Percentiles rank a stretch among this genome's conserved stretches.
These are phyloP conservation scores for Phorcus lineatus DNA, from an alignment of 2,888 invertebrate genomes.

Conservation along the genomic window DNA sequence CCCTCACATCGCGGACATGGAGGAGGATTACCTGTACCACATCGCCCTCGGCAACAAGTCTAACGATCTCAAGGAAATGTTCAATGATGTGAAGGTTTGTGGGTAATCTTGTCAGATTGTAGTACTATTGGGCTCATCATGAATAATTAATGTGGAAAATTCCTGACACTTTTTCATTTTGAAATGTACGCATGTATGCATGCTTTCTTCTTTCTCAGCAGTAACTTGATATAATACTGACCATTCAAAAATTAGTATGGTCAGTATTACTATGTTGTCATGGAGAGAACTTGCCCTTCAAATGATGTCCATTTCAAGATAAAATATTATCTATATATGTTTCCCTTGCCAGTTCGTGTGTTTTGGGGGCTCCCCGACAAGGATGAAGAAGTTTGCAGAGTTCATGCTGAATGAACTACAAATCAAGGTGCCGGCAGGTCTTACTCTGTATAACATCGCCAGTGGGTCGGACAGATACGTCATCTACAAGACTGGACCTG, in stretches of 20 bases:
- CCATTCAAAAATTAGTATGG: too few relatives aligned
- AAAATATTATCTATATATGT: too few relatives aligned
- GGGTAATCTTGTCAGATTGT: background rate
- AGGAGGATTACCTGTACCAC: constrained; percentile 65
- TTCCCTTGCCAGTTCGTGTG: constrained; percentile 87
- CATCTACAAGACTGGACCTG: constrained; percentile 95
- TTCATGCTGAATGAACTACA: constrained; percentile 91
- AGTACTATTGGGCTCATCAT: background rate
- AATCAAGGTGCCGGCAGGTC: constrained; percentile 57
- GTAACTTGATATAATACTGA: too few relatives aligned
- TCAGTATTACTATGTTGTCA: too few relatives aligned
- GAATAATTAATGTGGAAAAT: too few relatives aligned
- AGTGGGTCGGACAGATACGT: constrained; percentile 91
- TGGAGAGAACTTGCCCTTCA: too few relatives aligned
- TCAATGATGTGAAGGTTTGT: constrained; percentile 93
- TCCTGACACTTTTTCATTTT: too few relatives aligned
- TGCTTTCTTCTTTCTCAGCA: too few relatives aligned
- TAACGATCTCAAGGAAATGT: constrained; percentile 85
- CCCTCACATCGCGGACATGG: constrained; percentile 49
- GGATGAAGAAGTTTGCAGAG: constrained; percentile 94
- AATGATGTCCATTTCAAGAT: too few relatives aligned
- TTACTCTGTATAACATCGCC: constrained; percentile 85
- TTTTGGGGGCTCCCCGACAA: constrained; percentile 95
- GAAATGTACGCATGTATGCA: too few relatives aligned
- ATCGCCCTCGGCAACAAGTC: constrained; percentile 60